Evolutionary conservation across 2,797 vertebrate species (phyloP).

Genomic region (Poecilia velifera): DNA sequence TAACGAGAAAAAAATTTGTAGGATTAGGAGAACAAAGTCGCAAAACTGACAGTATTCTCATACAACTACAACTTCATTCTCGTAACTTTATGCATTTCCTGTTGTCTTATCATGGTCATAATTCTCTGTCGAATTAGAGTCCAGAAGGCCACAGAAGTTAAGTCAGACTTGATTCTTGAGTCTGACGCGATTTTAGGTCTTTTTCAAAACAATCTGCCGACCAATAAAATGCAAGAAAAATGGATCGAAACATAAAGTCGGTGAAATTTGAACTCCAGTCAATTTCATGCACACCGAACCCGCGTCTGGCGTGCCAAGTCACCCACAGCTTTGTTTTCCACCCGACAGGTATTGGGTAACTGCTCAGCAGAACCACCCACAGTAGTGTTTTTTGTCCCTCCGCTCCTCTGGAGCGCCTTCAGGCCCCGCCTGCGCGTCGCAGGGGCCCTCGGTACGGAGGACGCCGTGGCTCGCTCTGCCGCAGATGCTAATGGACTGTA

Average conservation of each 20-base stretch:
- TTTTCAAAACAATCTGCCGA: background rate
- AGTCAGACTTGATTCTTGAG: too few species aligned
- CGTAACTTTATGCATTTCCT: too few species aligned
- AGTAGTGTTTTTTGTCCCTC: constrained; percentile 21
- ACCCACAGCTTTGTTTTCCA: constrained; percentile 44
- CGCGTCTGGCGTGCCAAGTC: constrained; percentile 28
- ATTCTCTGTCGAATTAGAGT: too few species aligned
- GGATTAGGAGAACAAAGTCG: too few species aligned
- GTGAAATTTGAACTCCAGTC: background rate
- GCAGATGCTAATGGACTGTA: constrained; percentile 69
- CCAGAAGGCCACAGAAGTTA: too few species aligned
- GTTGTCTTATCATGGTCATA: too few species aligned
- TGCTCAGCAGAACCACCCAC: constrained; percentile 60
- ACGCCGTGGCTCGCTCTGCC: constrained; percentile 35
- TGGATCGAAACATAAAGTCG: background rate
- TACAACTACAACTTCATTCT: too few species aligned
- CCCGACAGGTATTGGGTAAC: constrained; percentile 67
- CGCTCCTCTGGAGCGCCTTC: constrained; percentile 53
- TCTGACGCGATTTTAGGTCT: background rate
- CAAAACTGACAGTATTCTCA: too few species aligned
- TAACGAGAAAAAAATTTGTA: too few species aligned
- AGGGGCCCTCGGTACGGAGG: constrained; percentile 32
- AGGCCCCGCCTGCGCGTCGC: constrained; percentile 36
- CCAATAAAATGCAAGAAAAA: background rate
- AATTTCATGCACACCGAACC: constrained; percentile 23